Evolutionary conservation across 1,140 invertebrate species (phyloP), one percentile per base, ranked within the genome.

Genomic region (Chrysopa pallens): DNA sequence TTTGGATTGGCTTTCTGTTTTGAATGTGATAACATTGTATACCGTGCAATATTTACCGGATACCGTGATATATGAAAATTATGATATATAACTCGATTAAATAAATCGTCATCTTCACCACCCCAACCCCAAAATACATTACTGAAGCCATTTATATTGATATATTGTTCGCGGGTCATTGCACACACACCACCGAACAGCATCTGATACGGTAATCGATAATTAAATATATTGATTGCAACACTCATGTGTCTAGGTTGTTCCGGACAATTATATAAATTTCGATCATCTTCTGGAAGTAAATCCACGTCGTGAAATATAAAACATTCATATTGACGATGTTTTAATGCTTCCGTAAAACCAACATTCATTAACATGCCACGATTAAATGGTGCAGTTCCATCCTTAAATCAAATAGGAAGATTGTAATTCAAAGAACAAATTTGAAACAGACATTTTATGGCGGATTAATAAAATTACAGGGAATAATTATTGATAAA

Each of bases 281-380:
- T 95, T 45, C 80, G 64, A 54, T 92, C 86, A 66, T 96, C 84
- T 55, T 94, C 81, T 6, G 92, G 90, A 52, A 96, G 63, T 38
- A 95, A 70, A 63, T 96, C 91, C 15, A 97, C 86, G 61, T 96
- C 93, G 64, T 96, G 91, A 64, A 95, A 95, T 47, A 95, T 78
- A 62, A 92, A 93, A 64, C 91, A 96, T 53, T 88, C 78, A 63
- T 80, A 90, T 35, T 74, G 66, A 35, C 75, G 72, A 33, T 77
- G 62, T 56, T 85, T 84, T 48, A 78, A 60, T 1, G 87, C 82
- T 62, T 95, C 91, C 33, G 75, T 70, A 61, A 81, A 95, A 6
- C 91, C 93, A n/a, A 95, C 79, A 63, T 97, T 97, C 78, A 96
- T 86, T 38, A 96, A 67, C 68, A 85, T 83, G 1, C 87, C 93